phyloP scores from a whole-genome alignment of 53 echinoderm and acorn worm genomes.

The Astropecten irregularis region DNA sequence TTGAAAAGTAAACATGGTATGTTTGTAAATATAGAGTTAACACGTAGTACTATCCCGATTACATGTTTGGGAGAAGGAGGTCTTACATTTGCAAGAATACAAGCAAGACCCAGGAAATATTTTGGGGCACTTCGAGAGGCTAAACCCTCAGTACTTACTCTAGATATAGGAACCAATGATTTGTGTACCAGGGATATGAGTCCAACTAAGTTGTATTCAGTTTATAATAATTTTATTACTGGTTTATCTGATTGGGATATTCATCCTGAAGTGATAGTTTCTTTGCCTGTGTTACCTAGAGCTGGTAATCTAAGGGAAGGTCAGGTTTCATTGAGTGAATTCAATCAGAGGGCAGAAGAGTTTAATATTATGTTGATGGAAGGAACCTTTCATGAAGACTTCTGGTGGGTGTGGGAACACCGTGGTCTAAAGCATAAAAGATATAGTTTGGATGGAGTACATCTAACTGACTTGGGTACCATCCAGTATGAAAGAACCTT shows the following conservation, averaged over 20 bases:
- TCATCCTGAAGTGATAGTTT: not conserved
- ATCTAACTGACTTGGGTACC: not conserved
- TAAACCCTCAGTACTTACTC: not conserved
- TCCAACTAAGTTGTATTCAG: not conserved
- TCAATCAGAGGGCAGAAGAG: not conserved
- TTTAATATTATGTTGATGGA: not conserved
- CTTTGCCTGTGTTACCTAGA: not conserved
- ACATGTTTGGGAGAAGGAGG: not conserved
- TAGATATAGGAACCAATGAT: conserved; percentile 33
- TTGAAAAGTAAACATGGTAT: not conserved
- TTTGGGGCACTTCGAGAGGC: not conserved
- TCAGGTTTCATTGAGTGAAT: not conserved
- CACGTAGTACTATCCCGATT: not conserved
- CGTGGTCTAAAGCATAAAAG: not conserved
- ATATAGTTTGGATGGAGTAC: not conserved
- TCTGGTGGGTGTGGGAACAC: not conserved
- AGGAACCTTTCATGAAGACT: not conserved
- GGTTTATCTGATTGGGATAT: not conserved
- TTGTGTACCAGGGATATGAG: not conserved
- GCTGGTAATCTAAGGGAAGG: not conserved
- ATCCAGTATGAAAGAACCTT: not conserved
- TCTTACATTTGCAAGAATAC: not conserved
- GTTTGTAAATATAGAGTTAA: not conserved
- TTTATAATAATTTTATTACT: not conserved
- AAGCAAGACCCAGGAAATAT: not conserved